Percentiles rank a stretch among this genome's conserved stretches.
phyloP scores from a whole-genome alignment of 2,797 vertebrate species.

The Eulemur rubriventer region DNA sequence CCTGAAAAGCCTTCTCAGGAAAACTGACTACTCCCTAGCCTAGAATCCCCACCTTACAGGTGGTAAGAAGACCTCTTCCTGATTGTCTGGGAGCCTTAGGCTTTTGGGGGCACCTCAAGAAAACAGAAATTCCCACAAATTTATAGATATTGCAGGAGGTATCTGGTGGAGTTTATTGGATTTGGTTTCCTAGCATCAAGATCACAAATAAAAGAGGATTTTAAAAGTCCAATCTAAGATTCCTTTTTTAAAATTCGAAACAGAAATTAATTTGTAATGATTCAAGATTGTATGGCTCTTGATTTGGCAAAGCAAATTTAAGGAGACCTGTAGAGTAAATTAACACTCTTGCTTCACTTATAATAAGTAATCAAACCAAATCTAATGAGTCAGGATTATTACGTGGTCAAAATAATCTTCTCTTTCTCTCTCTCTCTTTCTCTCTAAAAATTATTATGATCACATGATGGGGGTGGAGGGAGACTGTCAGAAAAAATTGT shows the following conservation, averaged over 20 bases:
- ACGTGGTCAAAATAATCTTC: not conserved
- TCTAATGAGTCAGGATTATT: not conserved
- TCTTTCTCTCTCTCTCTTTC: not conserved
- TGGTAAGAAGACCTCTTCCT: not conserved
- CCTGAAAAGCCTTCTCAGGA: not conserved
- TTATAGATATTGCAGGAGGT: not conserved
- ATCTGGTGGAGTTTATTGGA: not conserved
- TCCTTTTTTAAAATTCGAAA: not conserved
- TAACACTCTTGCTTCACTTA: not conserved
- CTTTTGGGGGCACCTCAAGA: not conserved
- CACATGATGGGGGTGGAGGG: not conserved
- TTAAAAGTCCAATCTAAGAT: not conserved
- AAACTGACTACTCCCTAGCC: not conserved
- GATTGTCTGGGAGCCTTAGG: not conserved
- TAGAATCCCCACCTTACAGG: not conserved
- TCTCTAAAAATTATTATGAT: not conserved
- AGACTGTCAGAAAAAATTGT: not conserved
- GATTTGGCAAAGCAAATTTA: slow-evolving; percentile 20
- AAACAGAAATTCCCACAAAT: not conserved
- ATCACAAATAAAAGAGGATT: not conserved
- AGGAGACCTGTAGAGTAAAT: not conserved
- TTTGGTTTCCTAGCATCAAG: not conserved
- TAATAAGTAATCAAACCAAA: not conserved
- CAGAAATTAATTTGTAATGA: slow-evolving; percentile 3
- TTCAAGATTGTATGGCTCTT: not conserved